Conservation (phyloP, 2,113 vertebrate species). For the Acanthochromis polyacanthus region DNA sequence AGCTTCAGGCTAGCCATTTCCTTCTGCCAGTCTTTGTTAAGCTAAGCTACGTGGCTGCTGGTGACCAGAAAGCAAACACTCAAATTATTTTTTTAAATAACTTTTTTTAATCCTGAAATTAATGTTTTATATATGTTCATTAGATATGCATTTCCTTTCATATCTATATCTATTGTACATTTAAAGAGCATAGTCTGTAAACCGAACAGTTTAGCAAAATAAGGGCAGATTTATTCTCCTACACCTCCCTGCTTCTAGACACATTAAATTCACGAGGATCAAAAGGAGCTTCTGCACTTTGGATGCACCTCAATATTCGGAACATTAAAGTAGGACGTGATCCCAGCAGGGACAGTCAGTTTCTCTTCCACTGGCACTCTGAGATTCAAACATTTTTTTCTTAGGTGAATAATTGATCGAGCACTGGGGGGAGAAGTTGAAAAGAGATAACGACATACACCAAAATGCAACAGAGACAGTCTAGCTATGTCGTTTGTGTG, state of each 20-base stretch:
- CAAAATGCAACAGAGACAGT: not conserved
- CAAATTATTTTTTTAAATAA: not conserved
- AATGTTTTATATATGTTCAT: not conserved
- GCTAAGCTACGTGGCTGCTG: no score
- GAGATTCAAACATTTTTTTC: conserved; percentile 15
- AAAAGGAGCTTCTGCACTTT: conserved; percentile 1
- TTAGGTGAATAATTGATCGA: conserved; percentile 32
- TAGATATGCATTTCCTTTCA: not conserved
- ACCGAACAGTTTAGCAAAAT: not conserved
- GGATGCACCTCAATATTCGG: not conserved
- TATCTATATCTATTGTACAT: not conserved
- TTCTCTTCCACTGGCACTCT: conserved; percentile 2
- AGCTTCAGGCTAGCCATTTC: no score
- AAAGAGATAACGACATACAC: not conserved
- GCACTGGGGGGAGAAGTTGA: not conserved
- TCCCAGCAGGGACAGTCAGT: conserved; percentile 7
- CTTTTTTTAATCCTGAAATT: not conserved
- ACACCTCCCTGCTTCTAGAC: not conserved
- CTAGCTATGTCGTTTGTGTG: not conserved
- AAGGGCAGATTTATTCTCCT: not conserved
- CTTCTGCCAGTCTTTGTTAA: no score
- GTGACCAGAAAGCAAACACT: no score
- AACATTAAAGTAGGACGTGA: conserved; percentile 9
- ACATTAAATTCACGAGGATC: conserved; percentile 8
- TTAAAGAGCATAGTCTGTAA: not conserved